Evolutionary conservation across 2,113 vertebrate genomes (phyloP), one percentile per base, ranked within the genome.

Genomic region (western clawed frog (Xenopus tropicalis)): DNA sequence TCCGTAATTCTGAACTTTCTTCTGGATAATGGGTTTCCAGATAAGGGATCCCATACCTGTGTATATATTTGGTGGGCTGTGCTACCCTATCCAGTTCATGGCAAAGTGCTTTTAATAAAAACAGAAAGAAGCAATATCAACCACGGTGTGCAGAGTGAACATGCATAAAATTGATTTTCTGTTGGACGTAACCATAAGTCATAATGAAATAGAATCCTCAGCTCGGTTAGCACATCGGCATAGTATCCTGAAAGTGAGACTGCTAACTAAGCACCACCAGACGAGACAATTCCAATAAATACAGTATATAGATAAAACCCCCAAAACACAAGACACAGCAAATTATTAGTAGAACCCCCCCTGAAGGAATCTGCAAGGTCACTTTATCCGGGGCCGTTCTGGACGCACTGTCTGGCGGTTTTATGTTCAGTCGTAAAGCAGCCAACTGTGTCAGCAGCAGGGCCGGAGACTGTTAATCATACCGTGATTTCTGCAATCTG

Each of bases 311-410:
- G 16, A 44, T 20, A 74, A 58, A 19, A 57, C 14, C 21, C 23
- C 19, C 58, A 57, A 66, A 73, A 66, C 20, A 72, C 16, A 44
- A 46, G 54, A 48, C 22, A 11, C 46, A 13, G 22, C 58, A 16
- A 61, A 66, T 59, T 58, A 74, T 66, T 66, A 59, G 10, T 10
- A 57, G 12, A 59, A 46, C 20, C 44, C 16, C 44, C 37, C 54
- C 52, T 66, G 25, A 59, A 42, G 42, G 66, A 66, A 66, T 59
- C 22, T 59, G 54, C 64, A 74, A 67, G 64, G 54, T 74, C 63
- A 74, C 19, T 24, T 57, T 73, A 58, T 65, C 20, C 20, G 37
- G 58, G n/a, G n/a, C 42, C 58, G 62, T 52, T 73, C 20, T 67
- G 42, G 42, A 63, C 71, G 46, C 10, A 16, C 54, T 59, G 24